phyloP scores from a whole-genome alignment of 2,888 invertebrate species.

The Rhingia rostrata region DNA sequence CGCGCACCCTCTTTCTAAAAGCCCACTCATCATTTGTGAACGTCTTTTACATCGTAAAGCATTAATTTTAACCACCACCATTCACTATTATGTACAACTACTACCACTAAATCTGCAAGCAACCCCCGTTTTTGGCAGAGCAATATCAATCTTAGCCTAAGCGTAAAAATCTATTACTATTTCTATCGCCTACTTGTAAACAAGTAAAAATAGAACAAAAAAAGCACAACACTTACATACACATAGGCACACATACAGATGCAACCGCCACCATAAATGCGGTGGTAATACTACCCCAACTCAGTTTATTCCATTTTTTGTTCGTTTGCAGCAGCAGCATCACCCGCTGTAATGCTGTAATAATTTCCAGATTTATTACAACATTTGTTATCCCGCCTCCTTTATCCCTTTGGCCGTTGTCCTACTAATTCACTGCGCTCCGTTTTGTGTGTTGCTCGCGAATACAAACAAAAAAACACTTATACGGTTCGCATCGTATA shows the following conservation, averaged over 20 bases:
- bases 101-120: conserved; percentile 48
- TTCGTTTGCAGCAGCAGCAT: conserved; percentile 11
- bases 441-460: conserved; percentile 17
- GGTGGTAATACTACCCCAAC: conserved; percentile 52
- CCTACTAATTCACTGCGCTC: conserved; percentile 59
- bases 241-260: conserved; percentile 15
- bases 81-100: conserved; percentile 11
- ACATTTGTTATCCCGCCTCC: conserved; percentile 71
- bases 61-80: conserved; percentile 26
- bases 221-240: conserved; percentile 1
- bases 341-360: conserved; percentile 69
- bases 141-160: conserved; percentile 71
- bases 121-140: conserved; percentile 65
- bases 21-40: conserved; percentile 20
- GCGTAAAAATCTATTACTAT: conserved; percentile 71
- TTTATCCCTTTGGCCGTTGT: conserved; percentile 49
- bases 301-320: conserved; percentile 6
- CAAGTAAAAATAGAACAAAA: conserved; percentile 37
- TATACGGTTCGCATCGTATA: conserved; percentile 49
- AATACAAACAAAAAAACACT: conserved; percentile 47
- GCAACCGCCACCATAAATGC: conserved; percentile 36
- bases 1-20: not conserved
- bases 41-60: conserved; percentile 25
- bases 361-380: conserved; percentile 74
- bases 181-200: conserved; percentile 73